A percentile compares a stretch with the other conserved stretches of the same genome.
phyloP scores from a whole-genome alignment of 2,113 vertebrate genomes.

The Anhinga anhinga region DNA sequence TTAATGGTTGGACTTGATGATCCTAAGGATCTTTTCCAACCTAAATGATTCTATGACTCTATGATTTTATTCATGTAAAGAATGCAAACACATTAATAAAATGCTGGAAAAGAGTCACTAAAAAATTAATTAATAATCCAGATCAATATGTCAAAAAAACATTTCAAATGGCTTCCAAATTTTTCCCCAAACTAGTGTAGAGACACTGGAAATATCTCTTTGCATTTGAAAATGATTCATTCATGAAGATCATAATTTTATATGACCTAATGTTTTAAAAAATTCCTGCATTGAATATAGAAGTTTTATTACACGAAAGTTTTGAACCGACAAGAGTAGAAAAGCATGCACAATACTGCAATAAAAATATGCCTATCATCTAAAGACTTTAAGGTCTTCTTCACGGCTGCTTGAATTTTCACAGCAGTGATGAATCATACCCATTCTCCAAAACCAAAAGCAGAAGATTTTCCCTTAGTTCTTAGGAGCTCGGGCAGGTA shows the following conservation, averaged over 20 bases:
- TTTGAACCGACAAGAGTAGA: not conserved
- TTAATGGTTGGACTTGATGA: accelerated
- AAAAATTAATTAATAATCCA: not conserved
- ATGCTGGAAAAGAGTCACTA: not conserved
- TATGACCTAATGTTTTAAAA: not conserved
- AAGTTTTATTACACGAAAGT: not conserved
- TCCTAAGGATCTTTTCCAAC: not conserved
- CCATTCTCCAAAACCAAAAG: not conserved
- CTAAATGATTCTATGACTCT: not conserved
- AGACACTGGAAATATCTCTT: not conserved
- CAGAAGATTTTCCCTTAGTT: not conserved
- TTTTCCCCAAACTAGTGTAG: not conserved
- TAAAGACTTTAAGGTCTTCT: not conserved
- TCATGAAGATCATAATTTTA: not conserved
- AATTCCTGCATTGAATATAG: not conserved
- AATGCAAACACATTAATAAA: not conserved
- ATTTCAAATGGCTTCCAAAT: not conserved
- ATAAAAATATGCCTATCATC: not conserved
- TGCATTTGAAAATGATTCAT: not conserved
- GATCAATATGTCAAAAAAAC: not conserved
- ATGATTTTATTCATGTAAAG: not conserved
- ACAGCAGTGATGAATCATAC: not conserved
- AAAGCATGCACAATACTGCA: not conserved
- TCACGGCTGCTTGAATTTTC: not conserved
- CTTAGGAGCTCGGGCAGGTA: not conserved